These are phyloP conservation scores for Anoplophora glabripennis DNA, from an alignment of 1,140 invertebrate genomes.

Conservation along the genomic window DNA sequence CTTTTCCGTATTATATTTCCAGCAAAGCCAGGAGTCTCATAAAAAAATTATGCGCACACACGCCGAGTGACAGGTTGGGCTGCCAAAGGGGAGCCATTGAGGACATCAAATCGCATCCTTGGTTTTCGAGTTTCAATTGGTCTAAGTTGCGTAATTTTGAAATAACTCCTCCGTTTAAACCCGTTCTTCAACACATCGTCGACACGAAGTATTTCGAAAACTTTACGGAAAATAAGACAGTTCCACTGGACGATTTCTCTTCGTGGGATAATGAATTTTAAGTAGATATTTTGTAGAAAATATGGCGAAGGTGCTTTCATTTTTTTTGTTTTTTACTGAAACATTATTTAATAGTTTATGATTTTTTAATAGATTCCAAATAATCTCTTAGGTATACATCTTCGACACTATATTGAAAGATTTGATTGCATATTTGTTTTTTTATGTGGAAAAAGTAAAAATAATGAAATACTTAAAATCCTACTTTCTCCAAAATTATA, in stretches of 20 bases:
- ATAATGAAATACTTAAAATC: no score
- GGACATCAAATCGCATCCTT: conserved; percentile 93
- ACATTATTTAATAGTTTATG: no score
- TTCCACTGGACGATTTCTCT: conserved; percentile 24
- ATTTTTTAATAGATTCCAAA: no score
- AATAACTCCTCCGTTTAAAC: conserved; percentile 32
- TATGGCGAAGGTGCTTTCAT: no score
- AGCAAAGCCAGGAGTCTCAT: conserved; percentile 81
- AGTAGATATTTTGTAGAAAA: not conserved
- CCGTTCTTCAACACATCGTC: conserved; percentile 30
- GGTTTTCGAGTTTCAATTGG: conserved; percentile 47
- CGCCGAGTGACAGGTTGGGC: conserved; percentile 88
- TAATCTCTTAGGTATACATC: no score
- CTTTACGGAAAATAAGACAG: conserved; percentile 25
- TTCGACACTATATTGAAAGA: no score
- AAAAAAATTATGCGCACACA: conserved; percentile 82
- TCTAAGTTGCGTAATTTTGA: conserved; percentile 29
- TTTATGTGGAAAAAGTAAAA: no score
- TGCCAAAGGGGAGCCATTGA: conserved; percentile 87
- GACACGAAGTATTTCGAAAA: conserved; percentile 40
- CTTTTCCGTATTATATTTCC: conserved; percentile 77
- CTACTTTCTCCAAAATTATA: no score
- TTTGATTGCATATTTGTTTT: no score
- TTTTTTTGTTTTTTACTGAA: no score
- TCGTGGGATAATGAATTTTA: conserved; percentile 28